Conservation (phyloP, 2,797 vertebrate species). For the Florisuga fusca region DNA sequence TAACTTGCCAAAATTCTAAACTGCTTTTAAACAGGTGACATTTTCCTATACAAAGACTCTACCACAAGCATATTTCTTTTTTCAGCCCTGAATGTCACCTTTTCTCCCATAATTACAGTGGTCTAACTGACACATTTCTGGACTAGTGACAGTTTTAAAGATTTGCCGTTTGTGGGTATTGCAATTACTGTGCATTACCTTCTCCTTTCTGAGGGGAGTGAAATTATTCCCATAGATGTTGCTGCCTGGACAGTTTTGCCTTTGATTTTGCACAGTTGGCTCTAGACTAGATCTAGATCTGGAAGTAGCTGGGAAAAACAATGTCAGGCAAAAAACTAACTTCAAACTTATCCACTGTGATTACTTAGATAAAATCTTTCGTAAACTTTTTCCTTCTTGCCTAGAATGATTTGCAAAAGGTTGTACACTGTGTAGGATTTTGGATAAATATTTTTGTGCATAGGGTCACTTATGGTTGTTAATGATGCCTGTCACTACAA, state of each 20-base stretch:
- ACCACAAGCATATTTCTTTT: slow-evolving; percentile 65
- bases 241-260: slow-evolving; percentile 52
- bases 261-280: slow-evolving; percentile 61
- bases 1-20: slow-evolving; percentile 69
- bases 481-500: not conserved
- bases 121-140: slow-evolving; percentile 74
- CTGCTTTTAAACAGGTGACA: slow-evolving; percentile 71
- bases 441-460: not conserved
- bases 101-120: slow-evolving; percentile 72
- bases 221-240: slow-evolving; percentile 64
- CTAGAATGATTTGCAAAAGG: not conserved
- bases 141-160: slow-evolving; percentile 74
- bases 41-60: slow-evolving; percentile 68
- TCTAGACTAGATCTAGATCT: slow-evolving; percentile 67
- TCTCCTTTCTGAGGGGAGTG: slow-evolving; percentile 57
- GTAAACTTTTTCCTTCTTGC: slow-evolving; percentile 7
- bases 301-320: slow-evolving; percentile 10
- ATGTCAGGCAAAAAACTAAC: slow-evolving; percentile 7
- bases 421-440: not conserved
- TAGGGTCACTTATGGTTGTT: not conserved
- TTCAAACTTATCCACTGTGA: not conserved
- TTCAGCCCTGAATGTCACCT: slow-evolving; percentile 56
- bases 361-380: not conserved
- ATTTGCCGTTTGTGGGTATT: slow-evolving; percentile 70
- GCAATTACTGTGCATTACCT: slow-evolving; percentile 73